Conservation (phyloP, 2,113 vertebrate species). For the Oryzias woworae region DNA sequence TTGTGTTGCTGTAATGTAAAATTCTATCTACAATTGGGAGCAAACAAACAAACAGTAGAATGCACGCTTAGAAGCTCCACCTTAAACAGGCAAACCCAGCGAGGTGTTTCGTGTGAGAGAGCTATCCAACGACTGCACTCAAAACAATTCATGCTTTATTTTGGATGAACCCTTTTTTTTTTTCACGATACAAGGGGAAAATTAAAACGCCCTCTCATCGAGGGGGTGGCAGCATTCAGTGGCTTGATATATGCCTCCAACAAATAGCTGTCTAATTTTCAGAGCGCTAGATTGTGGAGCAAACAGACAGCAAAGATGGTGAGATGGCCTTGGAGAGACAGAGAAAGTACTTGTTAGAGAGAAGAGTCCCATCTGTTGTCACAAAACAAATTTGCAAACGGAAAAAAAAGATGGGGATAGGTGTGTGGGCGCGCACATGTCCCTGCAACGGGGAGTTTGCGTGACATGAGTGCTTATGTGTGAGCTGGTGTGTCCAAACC, state of each 20-base stretch:
- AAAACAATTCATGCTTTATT: not conserved
- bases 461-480: constrained; percentile 2
- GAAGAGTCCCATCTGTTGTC: constrained; percentile 66
- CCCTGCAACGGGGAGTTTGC: constrained; percentile 6
- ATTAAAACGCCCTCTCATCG: constrained; percentile 1
- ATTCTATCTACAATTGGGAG: constrained; percentile 19
- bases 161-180: not conserved
- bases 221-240: constrained; percentile 1
- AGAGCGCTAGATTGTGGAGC: constrained; percentile 5
- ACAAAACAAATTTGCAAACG: constrained; percentile 55
- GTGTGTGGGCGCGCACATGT: constrained; percentile 42
- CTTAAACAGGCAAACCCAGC: constrained; percentile 33
- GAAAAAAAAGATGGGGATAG: constrained; percentile 31
- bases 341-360: constrained; percentile 56
- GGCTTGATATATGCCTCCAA: constrained; percentile 8
- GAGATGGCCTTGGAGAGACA: constrained; percentile 32
- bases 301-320: constrained; percentile 12
- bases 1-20: constrained; percentile 14
- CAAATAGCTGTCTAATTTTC: constrained; percentile 19
- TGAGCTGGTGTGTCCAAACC: constrained; percentile 22
- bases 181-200: not conserved
- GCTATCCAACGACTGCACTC: not conserved
- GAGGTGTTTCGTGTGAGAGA: constrained; percentile 11
- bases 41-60: constrained; percentile 53
- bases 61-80: constrained; percentile 12